A percentile compares a stretch with the other conserved stretches of the same genome.
Evolutionary conservation across 2,113 vertebrate species (phyloP).

Genomic region (Empidonax traillii): DNA sequence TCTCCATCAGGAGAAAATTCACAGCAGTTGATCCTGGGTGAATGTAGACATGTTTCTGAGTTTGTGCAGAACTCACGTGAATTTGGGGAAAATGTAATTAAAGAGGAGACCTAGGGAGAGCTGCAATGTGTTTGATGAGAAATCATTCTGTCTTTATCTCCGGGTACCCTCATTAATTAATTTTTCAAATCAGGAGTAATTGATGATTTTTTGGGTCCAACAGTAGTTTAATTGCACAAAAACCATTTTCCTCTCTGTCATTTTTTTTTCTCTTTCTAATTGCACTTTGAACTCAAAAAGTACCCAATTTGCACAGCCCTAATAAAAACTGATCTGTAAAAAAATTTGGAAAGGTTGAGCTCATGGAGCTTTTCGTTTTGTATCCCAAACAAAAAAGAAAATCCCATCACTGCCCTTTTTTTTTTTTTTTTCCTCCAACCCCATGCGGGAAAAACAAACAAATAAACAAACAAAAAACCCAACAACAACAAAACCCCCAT

Average conservation of each 20-base stretch:
- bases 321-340: not conserved
- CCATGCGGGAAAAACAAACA: not conserved
- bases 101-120: not conserved
- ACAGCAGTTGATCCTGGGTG: not conserved
- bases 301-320: not conserved
- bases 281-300: not conserved
- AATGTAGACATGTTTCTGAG: not conserved
- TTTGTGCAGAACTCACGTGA: not conserved
- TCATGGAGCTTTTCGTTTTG: not conserved
- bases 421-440: too few relatives aligned
- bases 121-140: not conserved
- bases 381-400: not conserved
- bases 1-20: not conserved
- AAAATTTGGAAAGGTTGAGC: not conserved
- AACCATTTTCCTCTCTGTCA: fast-evolving
- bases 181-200: not conserved
- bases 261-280: not conserved
- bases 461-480: too few relatives aligned
- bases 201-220: not conserved
- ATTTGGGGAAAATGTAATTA: not conserved
- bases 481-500: too few relatives aligned
- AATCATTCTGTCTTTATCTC: not conserved
- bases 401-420: not conserved
- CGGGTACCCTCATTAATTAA: not conserved
- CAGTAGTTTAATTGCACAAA: not conserved